Base-by-base conservation (phyloP, 2,888 invertebrate species). In the Frankliniella fusca region DNA sequence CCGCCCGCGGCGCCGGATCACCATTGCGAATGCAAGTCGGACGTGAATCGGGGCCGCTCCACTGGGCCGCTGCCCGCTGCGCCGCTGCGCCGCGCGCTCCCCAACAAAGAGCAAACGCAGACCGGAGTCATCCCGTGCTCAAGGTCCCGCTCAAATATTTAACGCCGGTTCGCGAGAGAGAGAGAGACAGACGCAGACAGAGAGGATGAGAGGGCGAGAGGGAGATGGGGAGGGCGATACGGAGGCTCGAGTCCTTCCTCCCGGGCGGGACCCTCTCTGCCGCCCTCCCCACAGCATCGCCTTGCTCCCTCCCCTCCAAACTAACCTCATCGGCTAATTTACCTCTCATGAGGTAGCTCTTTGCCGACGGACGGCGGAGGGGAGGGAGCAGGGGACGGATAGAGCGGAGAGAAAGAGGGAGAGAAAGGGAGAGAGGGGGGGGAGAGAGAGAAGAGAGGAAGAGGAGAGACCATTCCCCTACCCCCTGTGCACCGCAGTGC, bases 301-400 rank as follows among this genome's bases (percentile, higher is more conserved):
- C 61, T 61, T 61, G 20, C 18, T n/a, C n/a, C 61, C 23, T 12
- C 70, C 27, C 70, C 23, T 23, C 70, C 70, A 76, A 76, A 76
- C 70, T 76, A 76, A 76, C 70, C 70, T 76, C 70, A 76, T 76
- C 70, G 70, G 70, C 70, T 76, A 76, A 76, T 76, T 76, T 27
- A 76, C 23, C 70, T 76, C 70, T 23, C 70, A 76, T 76, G 70
- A 76, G 70, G 27, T 38, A 38, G 38, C 38, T 38, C 38, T 38
- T 38, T 38, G 38, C 38, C 38, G 38, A 38, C 38, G 61, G 61
- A 61, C 15, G 20, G 61, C 18, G 61, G 54, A 54, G 61, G 61
- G 7, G 61, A 20, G 15, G 15, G 15, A 11, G 61, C 61, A 61
- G 61, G 61, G 61, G 61, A 7, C 61, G 61, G 61, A 7, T 38